phyloP scores from a whole-genome alignment of 2,797 vertebrate genomes.

The Leptatherina wallacei region DNA sequence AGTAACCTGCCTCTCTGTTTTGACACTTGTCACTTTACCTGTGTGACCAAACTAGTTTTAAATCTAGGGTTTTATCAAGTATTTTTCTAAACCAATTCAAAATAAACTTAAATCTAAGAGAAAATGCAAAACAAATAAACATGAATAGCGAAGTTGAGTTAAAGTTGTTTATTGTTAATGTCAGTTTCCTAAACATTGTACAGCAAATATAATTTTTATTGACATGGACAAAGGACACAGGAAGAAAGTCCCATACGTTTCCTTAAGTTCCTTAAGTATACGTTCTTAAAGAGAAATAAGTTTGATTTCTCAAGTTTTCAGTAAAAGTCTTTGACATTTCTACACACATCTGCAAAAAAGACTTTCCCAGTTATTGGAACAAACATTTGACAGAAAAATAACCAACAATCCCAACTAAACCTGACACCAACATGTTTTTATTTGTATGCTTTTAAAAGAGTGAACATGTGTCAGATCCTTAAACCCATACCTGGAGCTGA shows the following conservation, averaged over 20 bases:
- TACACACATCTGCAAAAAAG: not conserved
- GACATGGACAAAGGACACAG: too few species aligned
- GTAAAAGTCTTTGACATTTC: not conserved
- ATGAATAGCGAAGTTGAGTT: not conserved
- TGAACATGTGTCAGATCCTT: constrained; percentile 2
- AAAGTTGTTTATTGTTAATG: not conserved
- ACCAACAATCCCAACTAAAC: not conserved
- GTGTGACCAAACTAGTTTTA: not conserved
- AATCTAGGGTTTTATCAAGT: not conserved
- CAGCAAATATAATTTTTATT: too few species aligned
- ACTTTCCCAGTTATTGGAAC: not conserved
- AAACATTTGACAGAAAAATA: not conserved
- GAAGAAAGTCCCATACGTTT: too few species aligned
- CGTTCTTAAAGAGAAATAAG: not conserved
- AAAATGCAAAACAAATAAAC: not conserved
- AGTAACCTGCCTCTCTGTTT: not conserved
- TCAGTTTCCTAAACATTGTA: too few species aligned
- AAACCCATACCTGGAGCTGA: not conserved
- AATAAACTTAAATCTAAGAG: not conserved
- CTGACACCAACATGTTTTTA: not conserved
- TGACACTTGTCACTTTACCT: not conserved
- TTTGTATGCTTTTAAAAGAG: not conserved
- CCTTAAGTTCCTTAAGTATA: not conserved
- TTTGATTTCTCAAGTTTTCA: not conserved
- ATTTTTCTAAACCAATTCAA: not conserved